These are phyloP conservation scores for Gobius niger DNA, from an alignment of 2,113 vertebrate genomes.

Conservation along the genomic window DNA sequence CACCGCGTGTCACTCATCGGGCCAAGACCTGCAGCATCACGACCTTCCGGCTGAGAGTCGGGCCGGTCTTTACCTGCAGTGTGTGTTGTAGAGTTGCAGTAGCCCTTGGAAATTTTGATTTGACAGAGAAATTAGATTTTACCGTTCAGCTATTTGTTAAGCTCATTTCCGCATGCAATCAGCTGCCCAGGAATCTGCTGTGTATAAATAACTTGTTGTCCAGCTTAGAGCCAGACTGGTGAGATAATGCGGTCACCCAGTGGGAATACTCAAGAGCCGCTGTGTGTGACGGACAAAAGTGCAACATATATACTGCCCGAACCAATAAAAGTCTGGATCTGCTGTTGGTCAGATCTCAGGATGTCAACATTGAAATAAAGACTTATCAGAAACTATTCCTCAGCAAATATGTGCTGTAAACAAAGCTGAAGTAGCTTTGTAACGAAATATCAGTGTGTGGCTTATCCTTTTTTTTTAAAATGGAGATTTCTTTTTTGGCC, in stretches of 20 bases:
- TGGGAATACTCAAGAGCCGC: background rate
- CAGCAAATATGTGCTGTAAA: too few species aligned
- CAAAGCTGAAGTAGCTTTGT: too few species aligned
- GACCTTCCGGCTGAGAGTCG: background rate
- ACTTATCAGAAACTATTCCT: too few species aligned
- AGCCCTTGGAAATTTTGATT: background rate
- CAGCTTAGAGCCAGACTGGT: background rate
- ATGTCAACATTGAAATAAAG: too few species aligned
- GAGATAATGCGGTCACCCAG: background rate
- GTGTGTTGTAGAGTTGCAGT: background rate
- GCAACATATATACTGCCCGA: background rate
- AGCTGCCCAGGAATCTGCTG: background rate
- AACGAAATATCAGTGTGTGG: too few species aligned
- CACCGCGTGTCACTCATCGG: background rate
- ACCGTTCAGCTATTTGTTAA: background rate
- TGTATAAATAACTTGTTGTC: slow-evolving; percentile 1
- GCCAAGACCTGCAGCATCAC: background rate
- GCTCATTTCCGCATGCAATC: background rate
- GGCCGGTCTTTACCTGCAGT: background rate
- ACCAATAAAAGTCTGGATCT: too few species aligned
- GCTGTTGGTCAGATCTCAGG: too few species aligned
- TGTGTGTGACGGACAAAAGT: background rate
- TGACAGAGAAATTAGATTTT: background rate
- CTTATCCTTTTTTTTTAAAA: too few species aligned
- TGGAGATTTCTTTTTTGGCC: too few species aligned